Evolutionary conservation across 2,113 vertebrate species (phyloP), one percentile per base, ranked within the genome.

Genomic region (cat (Felis catus)): DNA sequence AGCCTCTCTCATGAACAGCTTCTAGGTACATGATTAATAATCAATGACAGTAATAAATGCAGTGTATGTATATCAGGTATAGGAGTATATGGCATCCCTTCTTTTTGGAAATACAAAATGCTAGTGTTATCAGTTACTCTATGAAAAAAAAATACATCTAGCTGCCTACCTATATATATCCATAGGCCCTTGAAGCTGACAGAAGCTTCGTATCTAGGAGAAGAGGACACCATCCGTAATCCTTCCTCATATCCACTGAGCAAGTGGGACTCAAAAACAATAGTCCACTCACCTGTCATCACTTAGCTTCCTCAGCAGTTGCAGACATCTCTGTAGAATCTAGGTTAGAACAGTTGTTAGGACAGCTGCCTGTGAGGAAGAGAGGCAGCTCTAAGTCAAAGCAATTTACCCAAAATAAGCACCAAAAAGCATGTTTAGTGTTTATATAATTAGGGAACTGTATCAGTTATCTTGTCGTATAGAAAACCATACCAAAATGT

Each of bases 11-110:
- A 33, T 19, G 55, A 78, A 53, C 21, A 83, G 25, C 27, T 55
- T 39, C 6, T 36, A 13, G 23, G 0, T 31, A 48, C 16, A 13
- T 95, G 29, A 25, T 96, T 94, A 94, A 85, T 29, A 71, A 86
- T 25, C 19, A 18, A 33, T 68, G 96, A 85, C 96, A 65, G 97
- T 97, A 95, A 97, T 97, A 97, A 97, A 95, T 66, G 90, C 96
- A 65, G 97, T 95, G 89, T 97, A 19, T 39, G 33, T 1, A 53
- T 92, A 95, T 95, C 97, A 93, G 97, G 89, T 92, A 11, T 39
- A 8, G 92, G 90, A 97, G 92, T 78, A 83, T 97, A 94, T 74
- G 63, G 53, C 36, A 33, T 68, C 70, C 53, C 48, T 97, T 87
- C 91, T 96, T 5, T 93, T 73, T 0, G 0, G 95, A 97, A 97